Base-by-base conservation (phyloP, 2,888 invertebrate species). In the Erpobdella octoculata region DNA sequence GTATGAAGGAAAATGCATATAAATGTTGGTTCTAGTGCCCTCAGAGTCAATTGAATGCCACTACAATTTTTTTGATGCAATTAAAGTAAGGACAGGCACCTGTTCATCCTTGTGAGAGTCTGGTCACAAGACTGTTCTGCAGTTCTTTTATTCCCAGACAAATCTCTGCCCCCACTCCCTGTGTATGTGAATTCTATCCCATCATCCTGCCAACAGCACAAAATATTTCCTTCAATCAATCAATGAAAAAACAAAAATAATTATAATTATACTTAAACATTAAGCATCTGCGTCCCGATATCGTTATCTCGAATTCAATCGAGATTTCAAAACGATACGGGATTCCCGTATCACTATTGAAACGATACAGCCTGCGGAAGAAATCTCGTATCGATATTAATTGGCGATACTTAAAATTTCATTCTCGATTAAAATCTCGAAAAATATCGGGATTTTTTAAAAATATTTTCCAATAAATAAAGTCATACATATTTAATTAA, bases 111-210 rank as follows among this genome's bases (percentile, higher is more conserved):
- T 0, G 89, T 90, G 4, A 92, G 86, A 0, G 85, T 87, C 81
- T 92, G 92, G 80, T 92, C 90, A 79, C 88, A 89, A 73, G 89
- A 89, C 80, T 92, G 92, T 68, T 86, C 88, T 0, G 89, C 89
- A 0, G 90, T 89, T 53, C 92, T 85, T 80, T 91, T 91, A 81
- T 91, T 91, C 2, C 91, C 91, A 1, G 90, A 89, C 0, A 91
- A 84, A 82, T 91, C 90, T 8, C 91, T 85, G 0, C 92, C 92
- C 6, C 92, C 92, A 77, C 90, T 89, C 35, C 91, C 92, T 0
- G 91, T 91, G 81, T 91, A 92, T 1, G 88, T 87, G 81, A 92
- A 91, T 81, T 90, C 88, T 65, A 89, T 87, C 0, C 92, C 92
- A 75, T 89, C 84, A 80, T 92, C 92, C 83, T 84, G 15, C 9